These are phyloP conservation scores for Himalopsyche japonica DNA, from an alignment of 2,888 invertebrate genomes.

Conservation along the genomic window DNA sequence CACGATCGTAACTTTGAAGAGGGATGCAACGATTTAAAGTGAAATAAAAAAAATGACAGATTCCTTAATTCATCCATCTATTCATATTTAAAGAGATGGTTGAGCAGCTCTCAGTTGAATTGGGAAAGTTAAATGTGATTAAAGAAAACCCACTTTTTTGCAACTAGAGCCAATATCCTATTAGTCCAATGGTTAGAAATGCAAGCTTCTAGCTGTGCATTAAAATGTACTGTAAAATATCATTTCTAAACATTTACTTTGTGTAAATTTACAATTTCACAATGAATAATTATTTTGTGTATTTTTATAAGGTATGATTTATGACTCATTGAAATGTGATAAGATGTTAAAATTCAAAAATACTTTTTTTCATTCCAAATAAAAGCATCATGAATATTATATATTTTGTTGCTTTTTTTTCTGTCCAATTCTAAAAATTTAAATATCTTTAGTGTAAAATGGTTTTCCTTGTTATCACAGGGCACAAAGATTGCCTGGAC, in stretches of 20 bases:
- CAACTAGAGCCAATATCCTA: too few relatives aligned
- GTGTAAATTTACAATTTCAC: neutral
- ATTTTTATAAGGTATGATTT: neutral
- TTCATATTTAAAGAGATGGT: too few relatives aligned
- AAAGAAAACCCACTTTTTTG: too few relatives aligned
- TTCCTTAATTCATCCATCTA: too few relatives aligned
- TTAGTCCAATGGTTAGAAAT: too few relatives aligned
- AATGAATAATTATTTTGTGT: neutral
- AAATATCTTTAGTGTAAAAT: slow-evolving; percentile 38
- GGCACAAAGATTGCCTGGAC: slow-evolving; percentile 56
- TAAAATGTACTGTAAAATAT: too few relatives aligned
- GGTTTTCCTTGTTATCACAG: slow-evolving; percentile 60
- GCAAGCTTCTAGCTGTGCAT: too few relatives aligned
- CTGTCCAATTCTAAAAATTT: neutral
- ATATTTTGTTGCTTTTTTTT: slow-evolving; percentile 21
- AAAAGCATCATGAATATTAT: neutral
- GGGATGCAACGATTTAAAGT: too few relatives aligned
- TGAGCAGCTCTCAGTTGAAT: too few relatives aligned
- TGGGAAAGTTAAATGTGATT: too few relatives aligned
- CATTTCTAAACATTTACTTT: neutral
- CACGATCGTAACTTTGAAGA: too few relatives aligned
- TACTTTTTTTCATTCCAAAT: neutral
- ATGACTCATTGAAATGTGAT: neutral
- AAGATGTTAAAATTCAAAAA: neutral
- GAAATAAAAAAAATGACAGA: too few relatives aligned